Conservation (phyloP, 2,888 invertebrate species). For the Micoletzkya japonica region DNA sequence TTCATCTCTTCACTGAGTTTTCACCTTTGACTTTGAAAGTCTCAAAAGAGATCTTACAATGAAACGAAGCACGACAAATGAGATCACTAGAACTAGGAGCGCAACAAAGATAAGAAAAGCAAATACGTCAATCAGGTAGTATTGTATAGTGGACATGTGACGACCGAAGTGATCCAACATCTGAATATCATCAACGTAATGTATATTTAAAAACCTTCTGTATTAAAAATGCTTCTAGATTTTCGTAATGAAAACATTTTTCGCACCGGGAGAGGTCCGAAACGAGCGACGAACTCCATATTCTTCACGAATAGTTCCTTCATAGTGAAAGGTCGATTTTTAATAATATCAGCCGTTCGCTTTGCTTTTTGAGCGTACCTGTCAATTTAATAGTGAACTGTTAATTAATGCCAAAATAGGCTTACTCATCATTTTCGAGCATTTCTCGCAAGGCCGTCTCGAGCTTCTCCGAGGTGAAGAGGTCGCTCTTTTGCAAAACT, state of each 20-base stretch:
- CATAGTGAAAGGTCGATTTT: neutral
- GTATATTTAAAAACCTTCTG: too few species aligned
- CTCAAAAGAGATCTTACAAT: too few species aligned
- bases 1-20: too few species aligned
- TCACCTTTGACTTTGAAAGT: too few species aligned
- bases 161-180: neutral
- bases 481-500: neutral
- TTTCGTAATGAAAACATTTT: too few species aligned
- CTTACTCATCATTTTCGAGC: neutral
- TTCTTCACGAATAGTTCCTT: conserved; percentile 3
- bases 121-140: neutral
- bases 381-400: neutral
- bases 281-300: conserved; percentile 12
- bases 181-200: too few species aligned
- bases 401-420: neutral
- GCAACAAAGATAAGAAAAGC: neutral
- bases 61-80: too few species aligned
- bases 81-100: neutral
- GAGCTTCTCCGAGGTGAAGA: neutral
- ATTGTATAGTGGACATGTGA: neutral
- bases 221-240: too few species aligned
- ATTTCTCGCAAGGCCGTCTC: neutral
- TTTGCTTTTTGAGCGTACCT: neutral
- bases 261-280: neutral
- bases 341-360: neutral